These are phyloP conservation scores for Solen grandis DNA, from an alignment of 1,140 invertebrate species.

Conservation along the genomic window DNA sequence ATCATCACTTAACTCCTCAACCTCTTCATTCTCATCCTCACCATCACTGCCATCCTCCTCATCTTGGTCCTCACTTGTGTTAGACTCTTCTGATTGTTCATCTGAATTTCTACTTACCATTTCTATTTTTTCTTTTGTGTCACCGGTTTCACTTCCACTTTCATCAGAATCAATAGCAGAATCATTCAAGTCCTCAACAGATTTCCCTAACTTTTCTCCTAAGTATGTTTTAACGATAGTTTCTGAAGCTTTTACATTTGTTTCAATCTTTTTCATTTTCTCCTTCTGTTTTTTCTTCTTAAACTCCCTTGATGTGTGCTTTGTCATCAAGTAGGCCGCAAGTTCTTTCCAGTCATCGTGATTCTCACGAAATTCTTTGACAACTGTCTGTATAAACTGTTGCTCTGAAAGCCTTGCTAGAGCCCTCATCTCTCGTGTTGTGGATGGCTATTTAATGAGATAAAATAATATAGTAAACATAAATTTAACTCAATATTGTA, in stretches of 20 bases:
- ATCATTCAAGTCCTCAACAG: not conserved
- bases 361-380: conserved; percentile 43
- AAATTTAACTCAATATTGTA: too few species aligned
- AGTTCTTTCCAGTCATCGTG: conserved; percentile 63
- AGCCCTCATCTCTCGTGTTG: conserved; percentile 38
- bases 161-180: too few species aligned
- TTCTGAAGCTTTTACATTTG: conserved; percentile 50
- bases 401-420: conserved; percentile 52
- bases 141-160: not conserved
- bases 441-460: too few species aligned
- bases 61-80: not conserved
- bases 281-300: conserved; percentile 58
- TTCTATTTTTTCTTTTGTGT: conserved; percentile 4
- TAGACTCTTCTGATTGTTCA: too few species aligned
- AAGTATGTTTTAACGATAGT: conserved; percentile 45
- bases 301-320: conserved; percentile 58
- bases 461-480: too few species aligned
- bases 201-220: conserved; percentile 29
- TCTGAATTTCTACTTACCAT: not conserved
- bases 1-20: not conserved
- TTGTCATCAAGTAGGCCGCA: conserved; percentile 58
- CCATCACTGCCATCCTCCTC: not conserved
- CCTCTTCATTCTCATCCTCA: conserved; percentile 1
- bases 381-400: conserved; percentile 45
- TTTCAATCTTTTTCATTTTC: conserved; percentile 37